These are phyloP conservation scores for Sipha flava DNA, from an alignment of 1,140 invertebrate genomes.

Conservation along the genomic window DNA sequence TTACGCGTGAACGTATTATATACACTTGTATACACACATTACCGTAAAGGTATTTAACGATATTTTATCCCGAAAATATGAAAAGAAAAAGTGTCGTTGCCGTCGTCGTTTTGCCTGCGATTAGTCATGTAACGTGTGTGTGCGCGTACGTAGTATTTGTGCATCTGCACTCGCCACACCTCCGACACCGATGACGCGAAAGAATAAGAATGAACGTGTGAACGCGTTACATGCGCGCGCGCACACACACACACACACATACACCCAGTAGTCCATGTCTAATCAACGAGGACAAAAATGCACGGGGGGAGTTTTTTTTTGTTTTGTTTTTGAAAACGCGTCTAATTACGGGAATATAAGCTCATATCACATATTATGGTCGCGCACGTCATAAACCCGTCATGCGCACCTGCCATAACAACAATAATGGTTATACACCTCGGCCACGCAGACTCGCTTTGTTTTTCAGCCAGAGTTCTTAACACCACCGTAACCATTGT, in stretches of 20 bases:
- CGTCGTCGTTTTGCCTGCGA: neutral
- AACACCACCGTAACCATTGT: slow-evolving; percentile 5
- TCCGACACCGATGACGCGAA: neutral
- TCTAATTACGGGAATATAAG: slow-evolving; percentile 5
- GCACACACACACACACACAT: neutral
- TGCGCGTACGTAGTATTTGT: neutral
- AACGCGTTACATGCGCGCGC: neutral
- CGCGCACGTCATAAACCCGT: neutral
- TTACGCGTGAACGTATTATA: neutral
- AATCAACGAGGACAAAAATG: neutral
- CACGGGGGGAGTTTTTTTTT: neutral
- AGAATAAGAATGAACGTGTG: neutral
- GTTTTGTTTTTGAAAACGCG: neutral
- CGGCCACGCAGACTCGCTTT: neutral
- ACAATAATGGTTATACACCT: slow-evolving; percentile 18
- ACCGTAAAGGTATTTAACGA: neutral
- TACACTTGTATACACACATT: neutral
- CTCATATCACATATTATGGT: neutral
- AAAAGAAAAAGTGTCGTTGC: neutral
- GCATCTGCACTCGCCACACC: neutral
- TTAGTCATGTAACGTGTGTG: slow-evolving; percentile 16
- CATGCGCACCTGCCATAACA: slow-evolving; percentile 7
- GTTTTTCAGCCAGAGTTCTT: neutral
- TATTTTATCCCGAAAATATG: neutral
- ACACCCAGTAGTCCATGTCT: slow-evolving; percentile 23